Conservation (phyloP, 2,797 vertebrate species). For the Thunnus albacares region DNA sequence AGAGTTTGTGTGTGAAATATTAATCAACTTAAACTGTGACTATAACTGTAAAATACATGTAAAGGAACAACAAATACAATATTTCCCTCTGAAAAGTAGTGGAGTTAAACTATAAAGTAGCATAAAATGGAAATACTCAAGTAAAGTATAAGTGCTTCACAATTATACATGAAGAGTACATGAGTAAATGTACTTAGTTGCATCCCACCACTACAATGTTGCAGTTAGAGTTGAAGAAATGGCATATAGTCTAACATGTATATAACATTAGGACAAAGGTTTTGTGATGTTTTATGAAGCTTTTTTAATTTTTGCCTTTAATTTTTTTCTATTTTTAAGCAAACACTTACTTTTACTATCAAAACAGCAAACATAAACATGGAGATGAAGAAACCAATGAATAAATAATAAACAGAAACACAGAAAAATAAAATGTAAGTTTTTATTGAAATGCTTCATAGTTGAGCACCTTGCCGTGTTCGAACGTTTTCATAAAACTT, state of each 20-base stretch:
- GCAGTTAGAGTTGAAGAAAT: not conserved
- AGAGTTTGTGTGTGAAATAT: not conserved
- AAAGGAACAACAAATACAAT: not conserved
- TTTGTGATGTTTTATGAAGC: not conserved
- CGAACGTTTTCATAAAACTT: not conserved
- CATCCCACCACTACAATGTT: not conserved
- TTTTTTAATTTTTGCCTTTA: not conserved
- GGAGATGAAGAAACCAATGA: not conserved
- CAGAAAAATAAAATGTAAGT: fast-evolving
- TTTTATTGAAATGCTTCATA: not conserved
- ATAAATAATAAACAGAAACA: not conserved
- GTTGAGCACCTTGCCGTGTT: not conserved
- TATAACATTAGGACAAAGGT: not conserved
- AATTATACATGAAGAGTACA: not conserved
- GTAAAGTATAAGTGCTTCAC: not conserved
- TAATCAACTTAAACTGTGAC: not conserved
- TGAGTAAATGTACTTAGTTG: not conserved
- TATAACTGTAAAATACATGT: not conserved
- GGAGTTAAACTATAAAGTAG: not conserved
- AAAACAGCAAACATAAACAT: not conserved
- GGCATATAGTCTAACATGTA: not conserved
- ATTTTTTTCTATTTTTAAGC: not conserved
- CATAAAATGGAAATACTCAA: not conserved
- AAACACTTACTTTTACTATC: not conserved
- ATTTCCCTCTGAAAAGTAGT: not conserved